These are phyloP conservation scores for Drosophila meridionalis DNA, from an alignment of 2,888 invertebrate genomes.

Conservation along the genomic window DNA sequence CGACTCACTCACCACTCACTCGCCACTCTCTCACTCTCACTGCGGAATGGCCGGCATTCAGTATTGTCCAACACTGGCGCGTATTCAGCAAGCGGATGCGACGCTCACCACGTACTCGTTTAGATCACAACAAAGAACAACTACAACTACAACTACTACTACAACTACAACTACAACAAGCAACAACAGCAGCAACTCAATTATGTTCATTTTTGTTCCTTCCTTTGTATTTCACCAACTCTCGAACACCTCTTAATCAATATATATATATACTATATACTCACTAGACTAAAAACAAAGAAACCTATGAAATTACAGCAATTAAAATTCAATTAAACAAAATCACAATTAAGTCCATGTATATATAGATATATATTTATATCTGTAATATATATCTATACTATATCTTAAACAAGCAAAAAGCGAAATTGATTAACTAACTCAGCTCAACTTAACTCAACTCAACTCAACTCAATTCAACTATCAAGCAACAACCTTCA, in stretches of 20 bases:
- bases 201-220: slow-evolving; percentile 14
- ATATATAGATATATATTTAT: slow-evolving; percentile 17
- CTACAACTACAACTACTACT: slow-evolving; percentile 7
- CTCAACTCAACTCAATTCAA: background rate
- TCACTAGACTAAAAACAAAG: slow-evolving; percentile 18
- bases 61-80: slow-evolving; percentile 29
- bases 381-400: background rate
- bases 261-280: slow-evolving; percentile 24
- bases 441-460: slow-evolving; percentile 21
- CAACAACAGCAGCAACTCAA: slow-evolving; percentile 31
- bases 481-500: slow-evolving; percentile 6
- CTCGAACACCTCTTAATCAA: slow-evolving; percentile 37
- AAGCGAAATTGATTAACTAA: slow-evolving; percentile 41
- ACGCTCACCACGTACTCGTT: slow-evolving; percentile 46
- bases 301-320: slow-evolving; percentile 17
- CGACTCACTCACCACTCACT: slow-evolving; percentile 21
- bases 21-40: slow-evolving; percentile 29
- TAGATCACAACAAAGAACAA: slow-evolving; percentile 46
- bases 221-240: slow-evolving; percentile 36
- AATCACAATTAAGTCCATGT: slow-evolving; percentile 33
- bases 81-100: slow-evolving; percentile 41
- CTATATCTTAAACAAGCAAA: slow-evolving; percentile 1
- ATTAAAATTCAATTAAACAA: slow-evolving; percentile 30
- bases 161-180: slow-evolving; percentile 7
- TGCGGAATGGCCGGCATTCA: slow-evolving; percentile 57